These are phyloP conservation scores for Chrysolina haemoptera DNA, from an alignment of 2,888 invertebrate genomes.

Conservation along the genomic window DNA sequence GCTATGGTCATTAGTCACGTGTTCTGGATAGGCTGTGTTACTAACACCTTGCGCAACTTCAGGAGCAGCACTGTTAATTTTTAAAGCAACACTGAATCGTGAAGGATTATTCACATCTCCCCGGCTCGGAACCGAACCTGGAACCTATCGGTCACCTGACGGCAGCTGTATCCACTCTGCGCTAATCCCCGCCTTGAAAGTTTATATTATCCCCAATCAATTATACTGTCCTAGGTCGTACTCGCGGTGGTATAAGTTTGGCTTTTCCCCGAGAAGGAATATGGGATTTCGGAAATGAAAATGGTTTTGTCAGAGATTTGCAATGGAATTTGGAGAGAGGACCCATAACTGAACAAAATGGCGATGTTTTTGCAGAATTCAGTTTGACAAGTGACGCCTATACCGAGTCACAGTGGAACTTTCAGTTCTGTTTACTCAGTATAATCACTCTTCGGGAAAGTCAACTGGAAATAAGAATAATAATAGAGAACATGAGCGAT, in stretches of 20 bases:
- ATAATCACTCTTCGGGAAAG: constrained; percentile 32
- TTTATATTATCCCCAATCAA: background rate
- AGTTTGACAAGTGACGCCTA: constrained; percentile 38
- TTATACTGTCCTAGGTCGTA: background rate
- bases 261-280: constrained; percentile 47
- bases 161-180: no score
- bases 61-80: no score
- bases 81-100: no score
- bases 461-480: constrained; percentile 27
- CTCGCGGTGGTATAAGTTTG: constrained; percentile 47
- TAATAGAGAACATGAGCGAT: constrained; percentile 35
- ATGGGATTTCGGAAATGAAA: constrained; percentile 39
- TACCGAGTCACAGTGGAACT: constrained; percentile 50
- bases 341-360: constrained; percentile 36
- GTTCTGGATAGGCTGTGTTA: no score
- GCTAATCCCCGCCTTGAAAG: no score
- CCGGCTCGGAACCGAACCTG: no score
- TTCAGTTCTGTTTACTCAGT: constrained; percentile 46
- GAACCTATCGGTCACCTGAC: no score
- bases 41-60: no score
- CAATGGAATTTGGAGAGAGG: constrained; percentile 46
- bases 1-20: no score
- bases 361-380: constrained; percentile 46
- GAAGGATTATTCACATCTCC: no score
- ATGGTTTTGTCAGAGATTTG: constrained; percentile 49